Conservation (phyloP, 2,797 vertebrate genomes). For the Intellagama lesueurii region DNA sequence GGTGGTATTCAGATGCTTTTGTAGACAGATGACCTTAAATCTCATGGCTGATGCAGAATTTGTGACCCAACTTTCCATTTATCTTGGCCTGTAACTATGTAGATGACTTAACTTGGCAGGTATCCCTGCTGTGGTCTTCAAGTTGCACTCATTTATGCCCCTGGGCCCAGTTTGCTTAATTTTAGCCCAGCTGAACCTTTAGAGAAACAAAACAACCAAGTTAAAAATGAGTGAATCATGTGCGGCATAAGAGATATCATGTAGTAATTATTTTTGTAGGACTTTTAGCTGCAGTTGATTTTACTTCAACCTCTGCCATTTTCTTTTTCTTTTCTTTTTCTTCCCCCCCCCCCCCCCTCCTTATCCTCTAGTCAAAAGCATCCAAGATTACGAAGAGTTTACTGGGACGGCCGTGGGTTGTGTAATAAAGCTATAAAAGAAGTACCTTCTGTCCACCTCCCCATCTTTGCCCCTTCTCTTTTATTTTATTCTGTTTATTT, state of each 20-base stretch:
- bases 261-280: not conserved
- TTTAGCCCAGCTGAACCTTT: not conserved
- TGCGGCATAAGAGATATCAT: not conserved
- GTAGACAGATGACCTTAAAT: not conserved
- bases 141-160: not conserved
- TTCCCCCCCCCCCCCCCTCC: not conserved
- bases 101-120: conserved; percentile 8
- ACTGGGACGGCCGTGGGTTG: conserved; percentile 61
- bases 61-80: not conserved
- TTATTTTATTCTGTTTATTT: conserved; percentile 56
- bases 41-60: not conserved
- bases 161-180: not conserved
- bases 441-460: conserved; percentile 75
- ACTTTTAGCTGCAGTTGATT: conserved; percentile 16
- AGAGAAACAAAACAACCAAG: not conserved
- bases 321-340: conserved; percentile 47
- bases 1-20: conserved; percentile 17
- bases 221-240: not conserved
- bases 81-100: conserved; percentile 5
- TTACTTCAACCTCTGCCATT: conserved; percentile 58
- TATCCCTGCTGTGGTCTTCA: conserved; percentile 10
- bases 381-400: conserved; percentile 70
- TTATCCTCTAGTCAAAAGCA: conserved; percentile 56
- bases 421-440: conserved; percentile 84
- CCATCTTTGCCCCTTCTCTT: too few species aligned